These are phyloP conservation scores for Drosophila limbata DNA, from an alignment of 2,888 invertebrate species.

Conservation along the genomic window DNA sequence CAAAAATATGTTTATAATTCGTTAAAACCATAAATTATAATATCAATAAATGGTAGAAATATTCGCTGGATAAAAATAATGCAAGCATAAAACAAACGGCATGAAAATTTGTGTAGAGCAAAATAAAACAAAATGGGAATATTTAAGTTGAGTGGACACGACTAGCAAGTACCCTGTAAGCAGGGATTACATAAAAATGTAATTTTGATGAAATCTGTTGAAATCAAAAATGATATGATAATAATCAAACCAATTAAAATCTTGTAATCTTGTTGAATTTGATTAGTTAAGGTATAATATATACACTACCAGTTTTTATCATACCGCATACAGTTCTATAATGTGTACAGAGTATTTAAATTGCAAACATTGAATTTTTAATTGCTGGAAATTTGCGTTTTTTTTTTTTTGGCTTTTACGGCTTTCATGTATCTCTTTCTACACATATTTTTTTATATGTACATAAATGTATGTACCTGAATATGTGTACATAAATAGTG, in stretches of 20 bases:
- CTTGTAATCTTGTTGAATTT: too few species aligned
- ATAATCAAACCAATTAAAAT: background rate
- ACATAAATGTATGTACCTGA: background rate
- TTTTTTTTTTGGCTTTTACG: slow-evolving; percentile 59
- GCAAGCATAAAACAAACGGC: slow-evolving; percentile 36
- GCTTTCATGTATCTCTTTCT: slow-evolving; percentile 28
- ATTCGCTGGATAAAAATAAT: slow-evolving; percentile 43
- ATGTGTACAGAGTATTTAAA: slow-evolving; percentile 27
- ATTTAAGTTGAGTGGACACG: background rate
- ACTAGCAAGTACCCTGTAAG: background rate
- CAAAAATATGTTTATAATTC: slow-evolving; percentile 44
- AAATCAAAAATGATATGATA: background rate
- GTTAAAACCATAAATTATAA: slow-evolving; percentile 72
- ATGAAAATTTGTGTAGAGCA: slow-evolving; percentile 20
- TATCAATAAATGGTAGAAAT: slow-evolving; percentile 62
- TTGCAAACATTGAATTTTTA: slow-evolving; percentile 74
- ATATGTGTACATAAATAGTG: background rate
- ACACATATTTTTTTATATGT: background rate
- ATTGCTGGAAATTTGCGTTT: slow-evolving; percentile 73
- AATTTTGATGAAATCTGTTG: background rate
- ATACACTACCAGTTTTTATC: background rate
- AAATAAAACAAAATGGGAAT: background rate
- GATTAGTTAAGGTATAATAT: background rate
- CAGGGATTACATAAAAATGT: background rate
- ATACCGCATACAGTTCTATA: background rate